These are phyloP conservation scores for Vireo altiloquus DNA, from an alignment of 2,113 vertebrate genomes.

Conservation along the genomic window DNA sequence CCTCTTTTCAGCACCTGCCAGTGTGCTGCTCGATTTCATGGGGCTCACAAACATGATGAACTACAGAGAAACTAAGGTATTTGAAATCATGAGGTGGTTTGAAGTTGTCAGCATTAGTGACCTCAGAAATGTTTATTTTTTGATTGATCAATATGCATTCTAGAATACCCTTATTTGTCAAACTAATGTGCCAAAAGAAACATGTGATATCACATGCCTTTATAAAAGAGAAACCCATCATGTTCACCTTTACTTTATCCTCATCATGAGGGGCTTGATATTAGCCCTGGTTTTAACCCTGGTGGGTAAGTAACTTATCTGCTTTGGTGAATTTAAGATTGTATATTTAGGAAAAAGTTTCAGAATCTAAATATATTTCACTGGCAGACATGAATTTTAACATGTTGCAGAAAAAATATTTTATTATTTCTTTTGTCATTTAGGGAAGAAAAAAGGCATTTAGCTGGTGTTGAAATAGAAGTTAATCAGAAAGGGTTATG, in stretches of 20 bases:
- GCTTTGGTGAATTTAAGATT: not conserved
- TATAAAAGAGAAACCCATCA: slow-evolving; percentile 42
- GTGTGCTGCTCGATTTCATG: not conserved
- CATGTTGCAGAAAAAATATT: not conserved
- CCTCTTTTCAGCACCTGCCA: not conserved
- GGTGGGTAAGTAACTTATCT: slow-evolving; percentile 48
- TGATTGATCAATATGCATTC: slow-evolving; percentile 17
- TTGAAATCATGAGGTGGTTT: not conserved
- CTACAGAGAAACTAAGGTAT: not conserved
- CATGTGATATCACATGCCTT: slow-evolving; percentile 17
- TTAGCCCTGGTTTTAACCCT: slow-evolving; percentile 42
- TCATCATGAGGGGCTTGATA: slow-evolving; percentile 55
- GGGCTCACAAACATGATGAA: not conserved
- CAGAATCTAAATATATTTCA: not conserved
- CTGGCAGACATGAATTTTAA: not conserved
- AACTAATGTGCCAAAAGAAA: slow-evolving; percentile 19
- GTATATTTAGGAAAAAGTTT: not conserved
- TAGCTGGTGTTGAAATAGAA: not conserved
- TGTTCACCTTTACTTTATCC: not conserved
- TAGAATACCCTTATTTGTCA: slow-evolving; percentile 41
- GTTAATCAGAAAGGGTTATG: slow-evolving; percentile 19
- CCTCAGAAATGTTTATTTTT: slow-evolving; percentile 50
- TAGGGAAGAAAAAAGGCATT: not conserved
- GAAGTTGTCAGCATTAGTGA: not conserved
- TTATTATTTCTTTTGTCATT: not conserved